phyloP scores from a whole-genome alignment of 2,888 invertebrate species.

The Hoplodrina blanda region DNA sequence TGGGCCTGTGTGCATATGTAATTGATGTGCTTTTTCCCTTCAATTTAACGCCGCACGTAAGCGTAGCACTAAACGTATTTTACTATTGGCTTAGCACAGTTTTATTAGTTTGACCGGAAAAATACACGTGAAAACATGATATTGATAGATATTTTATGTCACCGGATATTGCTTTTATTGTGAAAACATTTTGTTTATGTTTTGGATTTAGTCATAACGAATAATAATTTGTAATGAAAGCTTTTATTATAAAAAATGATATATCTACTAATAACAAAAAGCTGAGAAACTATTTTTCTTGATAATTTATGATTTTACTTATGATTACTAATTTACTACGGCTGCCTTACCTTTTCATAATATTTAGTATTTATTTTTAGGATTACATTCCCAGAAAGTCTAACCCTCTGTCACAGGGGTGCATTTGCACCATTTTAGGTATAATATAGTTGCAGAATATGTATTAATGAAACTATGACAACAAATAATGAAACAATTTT shows the following conservation, averaged over 20 bases:
- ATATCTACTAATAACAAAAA: not conserved
- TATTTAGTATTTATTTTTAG: too few relatives aligned
- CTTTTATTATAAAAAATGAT: too few relatives aligned
- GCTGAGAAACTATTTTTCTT: not conserved
- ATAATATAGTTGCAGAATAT: too few relatives aligned
- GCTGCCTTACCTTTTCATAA: too few relatives aligned
- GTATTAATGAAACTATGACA: too few relatives aligned
- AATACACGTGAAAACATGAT: slow-evolving; percentile 1
- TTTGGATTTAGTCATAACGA: too few relatives aligned
- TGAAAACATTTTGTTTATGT: not conserved
- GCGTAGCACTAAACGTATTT: slow-evolving; percentile 64
- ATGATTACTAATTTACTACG: too few relatives aligned
- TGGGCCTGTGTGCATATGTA: slow-evolving; percentile 80
- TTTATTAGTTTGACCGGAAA: slow-evolving; percentile 53
- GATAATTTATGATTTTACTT: too few relatives aligned
- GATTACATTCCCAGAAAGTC: too few relatives aligned
- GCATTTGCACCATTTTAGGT: too few relatives aligned
- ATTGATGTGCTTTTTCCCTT: slow-evolving; percentile 80
- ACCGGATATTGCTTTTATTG: not conserved
- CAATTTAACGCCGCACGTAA: slow-evolving; percentile 76
- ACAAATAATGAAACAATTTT: too few relatives aligned
- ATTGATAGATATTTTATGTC: not conserved
- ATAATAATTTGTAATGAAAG: not conserved
- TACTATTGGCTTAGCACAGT: slow-evolving; percentile 64
- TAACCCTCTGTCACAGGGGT: too few relatives aligned